Evolutionary conservation across 2,113 vertebrate species (phyloP), one percentile per base, ranked within the genome.

Genomic region (Heloderma charlesbogerti): DNA sequence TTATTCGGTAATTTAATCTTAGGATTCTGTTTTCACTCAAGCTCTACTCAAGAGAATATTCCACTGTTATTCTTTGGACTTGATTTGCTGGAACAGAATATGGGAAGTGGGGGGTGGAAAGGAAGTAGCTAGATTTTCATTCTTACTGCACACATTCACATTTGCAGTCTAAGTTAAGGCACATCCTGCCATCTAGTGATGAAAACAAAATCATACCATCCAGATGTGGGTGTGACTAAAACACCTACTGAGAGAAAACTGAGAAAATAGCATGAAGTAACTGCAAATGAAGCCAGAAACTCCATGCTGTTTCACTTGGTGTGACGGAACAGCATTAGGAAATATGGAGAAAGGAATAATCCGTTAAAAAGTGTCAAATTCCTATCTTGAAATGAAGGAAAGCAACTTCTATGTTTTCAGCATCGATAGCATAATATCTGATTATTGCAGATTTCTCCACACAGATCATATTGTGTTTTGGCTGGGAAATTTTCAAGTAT

Each of bases 141-240:
- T 18, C 48, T 82, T 84, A 72, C 3, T 72, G 69, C 31, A 88
- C 87, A 91, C 84, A 77, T 82, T 6, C 87, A 91, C 84, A 77
- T 82, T 6, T 88, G 63, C 82, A 92, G 60, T 83, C 66, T 13
- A 92, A 93, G 77, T 87, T 84, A 95, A 79, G 93, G 92, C 91
- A 71, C n/a, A 92, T 95, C 94, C 95, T 95, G 96, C 96, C 96
- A 96, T 94, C 96, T 97, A 96, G 94, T 95, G 96, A 95, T 93
- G 80, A 95, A 94, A 60, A 93, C 88, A 87, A 72, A 60, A 78
- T 87, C 92, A 71, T 94, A 89, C 82, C 93, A 93, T 84, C 87
- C 86, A 75, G 82, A 80, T 89, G 31, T 40, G n/a, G 66, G 0
- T 54, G 29, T 34, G 54, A 89, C 0, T 1, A 40, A 86, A 94